Evolutionary conservation across 2,888 invertebrate genomes (phyloP).

Genomic region (Polydrusus pterygomalis): DNA sequence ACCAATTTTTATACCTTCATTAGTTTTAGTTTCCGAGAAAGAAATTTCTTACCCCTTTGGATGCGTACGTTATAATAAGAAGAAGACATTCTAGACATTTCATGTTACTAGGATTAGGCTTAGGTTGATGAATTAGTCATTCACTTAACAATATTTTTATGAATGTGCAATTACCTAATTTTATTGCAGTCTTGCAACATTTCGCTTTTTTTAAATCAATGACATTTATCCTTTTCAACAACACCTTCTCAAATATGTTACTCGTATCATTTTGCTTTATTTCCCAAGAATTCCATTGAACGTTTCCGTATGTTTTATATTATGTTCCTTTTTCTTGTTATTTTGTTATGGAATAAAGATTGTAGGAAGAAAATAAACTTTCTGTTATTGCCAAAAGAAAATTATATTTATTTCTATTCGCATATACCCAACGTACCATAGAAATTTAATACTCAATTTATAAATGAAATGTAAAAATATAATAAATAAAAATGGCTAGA

Average conservation of each 20-base stretch:
- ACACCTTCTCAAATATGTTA: neutral
- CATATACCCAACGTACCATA: neutral
- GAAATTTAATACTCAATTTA: constrained; percentile 13
- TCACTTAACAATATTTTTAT: too few species aligned
- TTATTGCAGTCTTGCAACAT: too few species aligned
- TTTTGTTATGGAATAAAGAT: constrained; percentile 22
- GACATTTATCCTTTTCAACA: constrained; percentile 8
- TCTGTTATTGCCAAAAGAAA: constrained; percentile 24
- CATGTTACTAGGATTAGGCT: too few species aligned
- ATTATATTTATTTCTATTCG: constrained; percentile 18
- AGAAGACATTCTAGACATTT: too few species aligned
- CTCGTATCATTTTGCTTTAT: constrained; percentile 11
- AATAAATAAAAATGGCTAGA: neutral
- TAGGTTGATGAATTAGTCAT: too few species aligned
- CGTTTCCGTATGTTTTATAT: constrained; percentile 20
- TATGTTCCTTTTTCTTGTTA: constrained; percentile 20
- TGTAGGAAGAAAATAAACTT: constrained; percentile 25
- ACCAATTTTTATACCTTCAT: too few species aligned
- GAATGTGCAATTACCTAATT: too few species aligned
- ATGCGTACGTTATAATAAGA: too few species aligned
- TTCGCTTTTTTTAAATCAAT: neutral
- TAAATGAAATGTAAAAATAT: neutral
- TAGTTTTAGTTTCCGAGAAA: too few species aligned
- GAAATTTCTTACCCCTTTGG: too few species aligned
- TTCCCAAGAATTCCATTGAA: constrained; percentile 3